Evolutionary conservation across 2,113 vertebrate species (phyloP), one percentile per base, ranked within the genome.

Genomic region (Mixornis gularis): DNA sequence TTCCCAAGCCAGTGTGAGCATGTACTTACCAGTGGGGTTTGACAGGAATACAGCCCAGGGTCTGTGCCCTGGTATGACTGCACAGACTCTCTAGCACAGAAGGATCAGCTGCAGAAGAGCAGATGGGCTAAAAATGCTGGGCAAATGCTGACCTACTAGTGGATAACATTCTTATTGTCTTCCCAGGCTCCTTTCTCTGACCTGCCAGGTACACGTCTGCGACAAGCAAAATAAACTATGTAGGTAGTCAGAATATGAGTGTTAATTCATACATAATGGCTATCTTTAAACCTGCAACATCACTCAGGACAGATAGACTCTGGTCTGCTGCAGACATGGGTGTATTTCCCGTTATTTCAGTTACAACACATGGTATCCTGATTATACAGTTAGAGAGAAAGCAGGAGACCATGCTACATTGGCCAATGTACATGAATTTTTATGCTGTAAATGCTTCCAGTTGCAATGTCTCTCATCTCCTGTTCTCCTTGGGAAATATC

Each of bases 191-290:
- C 8, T 79, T 70, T 76, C 44, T 76, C 43, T 77, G 26, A 51
- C 19, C 40, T 79, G 21, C 3, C 18, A 29, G 29, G 16, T 44
- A 44, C 8, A 17, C 2, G 3, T 27, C 36, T 0, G 0, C 32
- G 22, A 68, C 22, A 68, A 84, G 7, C 2, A 10, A 86, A 85
- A 36, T 43, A 63, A 93, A 29, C 21, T 24, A 5, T 17, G 34
- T 5, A 10, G 24, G 7, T 36, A 56, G 27, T 43, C 40, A 78
- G 44, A 81, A n/a, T 60, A 60, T 40, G 17, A 60, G 44, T 24
- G 12, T 13, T 87, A 68, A 71, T 68, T 74, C 62, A 81, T 11
- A 41, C 7, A 12, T 12, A 25, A 22, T 52, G 19, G 22, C 9
- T 78, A 1, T 71, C 10, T 68, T 78, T 56, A 84, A 87, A 52